Evolutionary conservation across 2,797 vertebrate genomes (phyloP), one percentile per base, ranked within the genome.

Genomic region (Spizella passerina): DNA sequence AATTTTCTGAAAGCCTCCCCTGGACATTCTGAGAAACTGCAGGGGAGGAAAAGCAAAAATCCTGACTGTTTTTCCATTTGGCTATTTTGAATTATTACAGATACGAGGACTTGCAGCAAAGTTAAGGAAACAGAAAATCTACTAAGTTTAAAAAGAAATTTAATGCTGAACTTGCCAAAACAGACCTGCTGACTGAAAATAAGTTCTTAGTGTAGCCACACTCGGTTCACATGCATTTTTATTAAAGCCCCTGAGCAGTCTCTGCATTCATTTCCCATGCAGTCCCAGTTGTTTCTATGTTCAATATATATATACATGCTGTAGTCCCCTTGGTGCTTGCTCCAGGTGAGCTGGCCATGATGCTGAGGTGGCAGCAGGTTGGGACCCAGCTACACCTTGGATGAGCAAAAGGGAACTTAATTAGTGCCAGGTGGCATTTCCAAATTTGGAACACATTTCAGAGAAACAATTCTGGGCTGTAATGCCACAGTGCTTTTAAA

Each of bases 271-370:
- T 63, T 41, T 61, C 50, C 39, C 3, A 0, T 10, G 20, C 5
- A 3, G 30, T 70, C 41, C 43, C 29, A 2, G 15, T 8, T 7
- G 2, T 32, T 82, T 83, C 56, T n/a, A 7, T 7, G 7, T 30
- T n/a, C n/a, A n/a, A n/a, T 43, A 10, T 43, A 0, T 41, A 41
- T 8, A 4, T 4, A 4, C 4, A 2, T 3, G 18, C 44, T 34
- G 52, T 4, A 68, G 30, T 6, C 23, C 15, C 19, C 4, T 0
- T 17, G 13, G 55, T 7, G 22, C 8, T 36, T 4, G 3, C 52
- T 47, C 12, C 20, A 11, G 52, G 34, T 29, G 3, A 53, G 30
- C 12, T 29, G n/a, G 24, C 61, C 0, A 0, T 1, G 47, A 68
- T 30, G 29, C 38, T 22, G 38, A 9, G 4, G 13, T 4, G 23